Base-by-base conservation (phyloP, 2,888 invertebrate genomes). In the Pristionchus mayeri region DNA sequence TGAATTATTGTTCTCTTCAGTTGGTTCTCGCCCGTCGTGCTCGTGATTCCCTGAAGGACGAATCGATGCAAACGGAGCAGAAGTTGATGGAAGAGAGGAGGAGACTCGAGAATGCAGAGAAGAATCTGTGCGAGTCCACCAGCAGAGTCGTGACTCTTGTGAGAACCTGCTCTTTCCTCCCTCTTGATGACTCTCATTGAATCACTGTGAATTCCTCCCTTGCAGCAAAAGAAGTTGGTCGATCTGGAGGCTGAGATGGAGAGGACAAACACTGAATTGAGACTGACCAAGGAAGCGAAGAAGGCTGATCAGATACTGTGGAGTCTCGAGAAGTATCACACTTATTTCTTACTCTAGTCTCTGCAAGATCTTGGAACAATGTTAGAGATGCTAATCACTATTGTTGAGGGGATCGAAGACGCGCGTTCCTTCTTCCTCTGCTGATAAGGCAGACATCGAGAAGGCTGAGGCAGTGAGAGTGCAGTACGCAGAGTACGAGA, bases 231-330 rank as follows among this genome's bases (percentile, higher is more conserved):
- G 90, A 96, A 96, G 93, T 88, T 94, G 75, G 95, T 96, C 30
- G 97, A 97, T 93, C 93, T 97, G 85, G 95, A 96, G 91, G 94
- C 97, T 60, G 95, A 97, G 88, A 94, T 97, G 82, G 97, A 97
- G 93, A 94, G 90, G 9, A 84, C 91, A 75, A 90, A 88, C 37
- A 89, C 88, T 1, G 92, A 92, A 82, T 85, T 92, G 71, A 84
- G 88, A 57, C 85, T 92, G 63, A 89, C 88, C 11, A 92, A 90
- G 85, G 90, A 90, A 71, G 90, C 90, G 9, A 87, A 88, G 79
- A 90, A 89, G 60, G 91, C 92, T 0, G 92, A 92, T 86, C 90
- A 90, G 83, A 90, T 90, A 37, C 81, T 92, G 79, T 91, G 86
- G 86, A 89, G 87, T 81, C 88, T 90, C 16, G 84, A 84, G 54